Base-by-base conservation (phyloP, 2,888 invertebrate genomes). In the Eremobia ochroleuca region DNA sequence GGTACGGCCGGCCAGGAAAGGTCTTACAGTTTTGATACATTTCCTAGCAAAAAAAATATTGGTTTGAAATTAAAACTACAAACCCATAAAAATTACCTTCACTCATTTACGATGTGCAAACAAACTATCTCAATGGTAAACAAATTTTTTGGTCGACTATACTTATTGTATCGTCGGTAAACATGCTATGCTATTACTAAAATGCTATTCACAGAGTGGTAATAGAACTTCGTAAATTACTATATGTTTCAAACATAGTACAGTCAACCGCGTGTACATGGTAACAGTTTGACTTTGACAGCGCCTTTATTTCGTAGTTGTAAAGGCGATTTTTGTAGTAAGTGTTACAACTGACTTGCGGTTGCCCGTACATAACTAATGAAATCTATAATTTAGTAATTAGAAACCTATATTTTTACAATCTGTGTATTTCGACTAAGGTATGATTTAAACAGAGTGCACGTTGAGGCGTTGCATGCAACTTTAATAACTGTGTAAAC, bases 31-130 rank as follows among this genome's bases (percentile, higher is more conserved):
- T 62, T 21, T 40, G 40, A 11, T 25, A 31, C 0, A 73, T 75
- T 31, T 61, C n/a, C 31, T 34, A 58, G 25, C 43, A 40, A 52
- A 52, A 4, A 52, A 43, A 61, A 75, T 2, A n/a, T 43, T 15
- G 40, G 49, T 68, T 52, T n/a, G n/a, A 49, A 67, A 49, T 49
- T 49, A 15, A 49, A 49, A 46, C 71, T 73, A 71, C 55, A 3
- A 74, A 74, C 15, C 68, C 25, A 40, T 28, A 65, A 72, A 71
- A 65, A 72, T 25, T 28, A 0, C 6, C 6, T 73, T 55, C 18
- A 31, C 40, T 64, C 34, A 43, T 34, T n/a, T 46, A 66, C 15
- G 31, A 70, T 31, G 31, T 55, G 46, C 25, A 11, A 31, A 43
- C 28, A 2, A 46, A 46, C 13, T 34, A 59, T 52, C 5, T 43